phyloP scores from a whole-genome alignment of 2,113 vertebrate genomes.

The Emberiza fucata region DNA sequence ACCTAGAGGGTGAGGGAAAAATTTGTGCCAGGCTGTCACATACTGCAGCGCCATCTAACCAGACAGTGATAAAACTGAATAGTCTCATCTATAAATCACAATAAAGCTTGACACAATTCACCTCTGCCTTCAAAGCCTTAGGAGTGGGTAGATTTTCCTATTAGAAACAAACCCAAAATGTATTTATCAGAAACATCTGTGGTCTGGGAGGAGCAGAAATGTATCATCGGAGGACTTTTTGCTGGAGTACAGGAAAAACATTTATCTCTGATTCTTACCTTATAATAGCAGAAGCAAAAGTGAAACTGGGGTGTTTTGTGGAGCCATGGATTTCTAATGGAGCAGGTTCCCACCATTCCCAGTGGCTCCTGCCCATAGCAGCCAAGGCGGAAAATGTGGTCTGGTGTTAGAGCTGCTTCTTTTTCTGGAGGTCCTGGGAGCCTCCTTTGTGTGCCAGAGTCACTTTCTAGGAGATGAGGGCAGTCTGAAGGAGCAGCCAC shows the following conservation, averaged over 20 bases:
- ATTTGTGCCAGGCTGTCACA: not conserved
- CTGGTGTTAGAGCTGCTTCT: not conserved
- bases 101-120: conserved; percentile 23
- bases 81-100: conserved; percentile 21
- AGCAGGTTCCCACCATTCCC: not conserved
- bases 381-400: accelerated
- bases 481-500: not conserved
- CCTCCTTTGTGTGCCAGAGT: not conserved
- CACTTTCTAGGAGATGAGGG: not conserved
- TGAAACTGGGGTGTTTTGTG: not conserved
- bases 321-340: accelerated
- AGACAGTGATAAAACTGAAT: conserved; percentile 33
- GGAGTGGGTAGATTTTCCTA: not conserved
- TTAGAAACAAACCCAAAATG: conserved; percentile 4
- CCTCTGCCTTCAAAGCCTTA: not conserved
- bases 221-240: not conserved
- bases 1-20: not conserved
- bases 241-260: not conserved
- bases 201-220: not conserved
- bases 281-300: not conserved
- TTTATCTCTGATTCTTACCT: not conserved
- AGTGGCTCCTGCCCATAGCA: not conserved
- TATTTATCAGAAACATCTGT: not conserved
- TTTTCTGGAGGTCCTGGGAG: not conserved
- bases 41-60: not conserved